phyloP scores from a whole-genome alignment of 2,888 invertebrate genomes.

The Slavum lentiscoides region DNA sequence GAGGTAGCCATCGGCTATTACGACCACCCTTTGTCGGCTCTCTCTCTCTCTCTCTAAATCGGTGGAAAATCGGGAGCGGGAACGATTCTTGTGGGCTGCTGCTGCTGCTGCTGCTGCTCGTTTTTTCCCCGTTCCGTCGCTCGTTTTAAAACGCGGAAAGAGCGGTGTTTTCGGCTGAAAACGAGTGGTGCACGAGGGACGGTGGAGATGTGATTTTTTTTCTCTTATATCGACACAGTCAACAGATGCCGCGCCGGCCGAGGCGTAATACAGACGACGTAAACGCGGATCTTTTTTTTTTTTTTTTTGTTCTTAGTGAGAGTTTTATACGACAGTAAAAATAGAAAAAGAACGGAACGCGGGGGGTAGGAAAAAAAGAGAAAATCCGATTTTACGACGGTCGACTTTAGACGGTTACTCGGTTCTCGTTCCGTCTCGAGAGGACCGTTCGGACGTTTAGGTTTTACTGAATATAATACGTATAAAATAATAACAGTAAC shows the following conservation, averaged over 20 bases:
- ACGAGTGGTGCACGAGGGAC: not conserved
- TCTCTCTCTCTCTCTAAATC: constrained; percentile 20
- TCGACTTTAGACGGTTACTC: constrained; percentile 36
- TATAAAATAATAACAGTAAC: too few species aligned
- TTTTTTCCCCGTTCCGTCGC: not conserved
- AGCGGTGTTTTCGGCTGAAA: constrained; percentile 25
- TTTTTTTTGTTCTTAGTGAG: constrained; percentile 1
- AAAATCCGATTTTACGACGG: constrained; percentile 45
- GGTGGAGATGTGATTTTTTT: constrained; percentile 16
- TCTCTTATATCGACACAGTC: constrained; percentile 45
- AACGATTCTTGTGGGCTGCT: constrained; percentile 36
- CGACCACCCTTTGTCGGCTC: constrained; percentile 29
- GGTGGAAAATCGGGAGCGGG: constrained; percentile 50
- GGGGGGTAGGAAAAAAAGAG: not conserved
- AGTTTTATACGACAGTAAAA: constrained; percentile 32
- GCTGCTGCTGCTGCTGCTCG: not conserved
- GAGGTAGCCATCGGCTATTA: constrained; percentile 54
- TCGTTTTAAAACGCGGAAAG: constrained; percentile 6
- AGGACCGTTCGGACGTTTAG: constrained; percentile 9
- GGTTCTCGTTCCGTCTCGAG: constrained; percentile 29
- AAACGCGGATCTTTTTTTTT: constrained; percentile 32
- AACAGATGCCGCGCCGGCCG: constrained; percentile 40
- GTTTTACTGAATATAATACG: not conserved
- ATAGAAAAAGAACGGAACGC: not conserved
- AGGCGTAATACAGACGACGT: constrained; percentile 36